Evolutionary conservation across 2,797 vertebrate species (phyloP), one percentile per base, ranked within the genome.

Genomic region (Hozukius guyotensis): DNA sequence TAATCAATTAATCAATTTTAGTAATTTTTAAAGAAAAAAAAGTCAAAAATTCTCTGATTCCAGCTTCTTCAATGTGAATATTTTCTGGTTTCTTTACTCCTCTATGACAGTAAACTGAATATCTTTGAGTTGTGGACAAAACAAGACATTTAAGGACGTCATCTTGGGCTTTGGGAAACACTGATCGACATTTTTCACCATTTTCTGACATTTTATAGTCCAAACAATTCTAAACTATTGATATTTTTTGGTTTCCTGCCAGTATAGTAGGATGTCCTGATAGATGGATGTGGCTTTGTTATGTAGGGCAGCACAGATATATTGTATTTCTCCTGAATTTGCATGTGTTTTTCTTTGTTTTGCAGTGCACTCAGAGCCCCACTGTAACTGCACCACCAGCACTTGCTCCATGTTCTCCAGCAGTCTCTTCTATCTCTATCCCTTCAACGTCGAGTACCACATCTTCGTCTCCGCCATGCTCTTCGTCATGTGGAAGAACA

Each of bases 381-480:
- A 93, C 1, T 99, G 99, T 85, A 99, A 98, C 84, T 99, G 99
- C 90, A 96, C 96, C 0, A 96, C 94, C 27, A 94, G 92, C 11
- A 95, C 97, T 14, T 99, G 98, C 87, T 93, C 96, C 0, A 95
- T 97, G 93, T 96, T 99, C 93, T 96, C 96, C 62, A 96, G 95
- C 56, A 97, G 97, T 74, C 96, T 98, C 70, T 97, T 97, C 88
- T 99, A 99, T 77, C 96, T 99, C 13, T 98, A 97, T 76, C 99
- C 99, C 20, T 99, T 99, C 93, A 99, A 97, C 90, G 98, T 98
- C 0, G 98, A 99, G 87, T 99, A 98, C 86, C 98, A 99, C 94
- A 98, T 99, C 88, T 96, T 99, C 75, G 97, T 98, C 72, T 99
- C 99, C 0, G 98, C 96, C 0, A 96, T 99, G 96, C 95, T 99